Evolutionary conservation across 2,888 invertebrate genomes (phyloP).

Genomic region (Panorpa germanica): DNA sequence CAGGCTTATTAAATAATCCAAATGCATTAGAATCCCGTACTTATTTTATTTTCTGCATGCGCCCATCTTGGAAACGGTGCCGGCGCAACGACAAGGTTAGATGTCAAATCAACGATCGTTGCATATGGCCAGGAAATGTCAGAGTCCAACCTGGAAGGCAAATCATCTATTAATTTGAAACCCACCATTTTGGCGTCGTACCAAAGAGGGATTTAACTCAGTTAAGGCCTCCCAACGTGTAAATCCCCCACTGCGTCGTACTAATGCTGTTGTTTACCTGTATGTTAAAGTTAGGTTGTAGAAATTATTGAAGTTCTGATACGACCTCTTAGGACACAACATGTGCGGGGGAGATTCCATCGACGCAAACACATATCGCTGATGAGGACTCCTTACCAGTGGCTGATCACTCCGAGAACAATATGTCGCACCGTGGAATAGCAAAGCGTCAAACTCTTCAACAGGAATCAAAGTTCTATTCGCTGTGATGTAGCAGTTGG

Average conservation of each 20-base stretch:
- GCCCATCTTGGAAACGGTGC: no score
- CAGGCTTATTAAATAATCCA: no score
- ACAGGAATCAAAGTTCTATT: slow-evolving; percentile 15
- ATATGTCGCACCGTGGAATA: slow-evolving; percentile 22
- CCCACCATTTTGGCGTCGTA: no score
- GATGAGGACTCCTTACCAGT: slow-evolving; percentile 19
- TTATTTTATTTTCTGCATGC: no score
- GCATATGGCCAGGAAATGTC: slow-evolving; percentile 16
- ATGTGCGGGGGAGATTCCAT: slow-evolving; percentile 23
- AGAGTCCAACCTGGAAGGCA: no score
- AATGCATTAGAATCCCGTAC: no score
- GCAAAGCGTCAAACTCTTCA: slow-evolving; percentile 21
- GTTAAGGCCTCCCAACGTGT: no score
- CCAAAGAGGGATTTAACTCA: no score
- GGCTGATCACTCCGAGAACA: slow-evolving; percentile 19
- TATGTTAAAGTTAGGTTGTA: slow-evolving; percentile 29
- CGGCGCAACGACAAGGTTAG: slow-evolving; percentile 13
- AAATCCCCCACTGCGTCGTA: no score
- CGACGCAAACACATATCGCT: slow-evolving; percentile 29
- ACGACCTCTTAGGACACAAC: slow-evolving; percentile 14
- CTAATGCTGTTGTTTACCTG: slow-evolving; percentile 16
- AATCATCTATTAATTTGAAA: no score
- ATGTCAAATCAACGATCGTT: slow-evolving; percentile 11
- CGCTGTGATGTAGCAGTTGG: slow-evolving; percentile 20
- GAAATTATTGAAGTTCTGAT: slow-evolving; percentile 18